Evolutionary conservation across 2,797 vertebrate genomes (phyloP).

Genomic region (Eulemur coronatus): DNA sequence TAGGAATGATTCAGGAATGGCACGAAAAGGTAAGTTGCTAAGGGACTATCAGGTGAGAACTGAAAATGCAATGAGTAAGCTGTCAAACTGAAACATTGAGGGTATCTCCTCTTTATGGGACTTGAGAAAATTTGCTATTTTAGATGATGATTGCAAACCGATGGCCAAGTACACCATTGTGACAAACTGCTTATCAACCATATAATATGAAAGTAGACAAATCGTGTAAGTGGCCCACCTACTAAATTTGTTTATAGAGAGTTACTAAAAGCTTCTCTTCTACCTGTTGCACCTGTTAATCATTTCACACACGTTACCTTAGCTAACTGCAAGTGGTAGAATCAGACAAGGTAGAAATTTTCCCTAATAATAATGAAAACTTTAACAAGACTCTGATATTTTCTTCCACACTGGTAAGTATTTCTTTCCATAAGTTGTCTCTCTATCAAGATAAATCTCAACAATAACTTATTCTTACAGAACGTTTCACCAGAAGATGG

Average conservation of each 20-base stretch:
- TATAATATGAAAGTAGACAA: not conserved
- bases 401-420: not conserved
- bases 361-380: constrained; percentile 53
- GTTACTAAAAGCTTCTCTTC: constrained; percentile 51
- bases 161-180: not conserved
- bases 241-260: constrained; percentile 52
- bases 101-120: not conserved
- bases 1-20: not conserved
- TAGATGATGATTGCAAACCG: not conserved
- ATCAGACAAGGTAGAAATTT: constrained; percentile 33
- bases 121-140: not conserved
- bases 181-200: constrained; percentile 11
- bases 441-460: not conserved
- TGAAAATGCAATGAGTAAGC: not conserved
- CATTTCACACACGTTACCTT: constrained; percentile 55
- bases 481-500: not conserved
- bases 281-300: constrained; percentile 23
- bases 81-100: not conserved
- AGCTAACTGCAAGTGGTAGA: not conserved
- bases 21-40: not conserved
- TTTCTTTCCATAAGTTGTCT: not conserved
- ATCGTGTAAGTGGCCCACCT: not conserved
- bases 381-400: not conserved
- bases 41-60: not conserved
- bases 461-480: not conserved